phyloP scores from a whole-genome alignment of 2,888 invertebrate genomes.

The Mythimna loreyi region DNA sequence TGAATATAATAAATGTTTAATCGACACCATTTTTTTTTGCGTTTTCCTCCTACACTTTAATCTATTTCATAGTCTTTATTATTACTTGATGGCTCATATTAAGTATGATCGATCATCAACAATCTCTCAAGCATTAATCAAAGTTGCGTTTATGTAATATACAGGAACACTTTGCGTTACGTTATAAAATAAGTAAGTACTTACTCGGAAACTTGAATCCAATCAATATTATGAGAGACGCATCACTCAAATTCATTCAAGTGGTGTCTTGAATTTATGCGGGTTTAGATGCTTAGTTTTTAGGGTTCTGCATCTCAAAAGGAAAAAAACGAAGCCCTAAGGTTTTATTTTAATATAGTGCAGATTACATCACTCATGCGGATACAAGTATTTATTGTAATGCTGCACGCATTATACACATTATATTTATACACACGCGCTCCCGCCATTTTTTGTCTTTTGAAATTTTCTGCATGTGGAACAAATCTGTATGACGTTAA shows the following conservation, averaged over 20 bases:
- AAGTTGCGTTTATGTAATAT: constrained; percentile 32
- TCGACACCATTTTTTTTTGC: background rate
- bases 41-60: background rate
- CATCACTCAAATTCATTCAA: background rate
- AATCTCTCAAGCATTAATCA: constrained; percentile 8
- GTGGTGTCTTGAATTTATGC: background rate
- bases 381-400: too few relatives aligned
- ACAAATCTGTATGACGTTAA: too few relatives aligned
- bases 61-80: constrained; percentile 6
- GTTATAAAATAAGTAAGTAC: constrained; percentile 32
- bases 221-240: constrained; percentile 27
- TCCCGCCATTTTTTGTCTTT: too few relatives aligned
- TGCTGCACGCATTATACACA: too few relatives aligned
- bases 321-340: too few relatives aligned
- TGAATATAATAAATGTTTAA: too few relatives aligned
- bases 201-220: constrained; percentile 19
- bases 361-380: too few relatives aligned
- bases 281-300: background rate
- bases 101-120: constrained; percentile 25
- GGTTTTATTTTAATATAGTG: too few relatives aligned
- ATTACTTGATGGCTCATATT: background rate
- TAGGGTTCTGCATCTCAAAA: too few relatives aligned
- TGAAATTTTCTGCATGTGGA: too few relatives aligned
- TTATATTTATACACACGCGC: too few relatives aligned
- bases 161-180: constrained; percentile 27